phyloP scores from a whole-genome alignment of 2,113 vertebrate genomes.

The Chaenocephalus aceratus region DNA sequence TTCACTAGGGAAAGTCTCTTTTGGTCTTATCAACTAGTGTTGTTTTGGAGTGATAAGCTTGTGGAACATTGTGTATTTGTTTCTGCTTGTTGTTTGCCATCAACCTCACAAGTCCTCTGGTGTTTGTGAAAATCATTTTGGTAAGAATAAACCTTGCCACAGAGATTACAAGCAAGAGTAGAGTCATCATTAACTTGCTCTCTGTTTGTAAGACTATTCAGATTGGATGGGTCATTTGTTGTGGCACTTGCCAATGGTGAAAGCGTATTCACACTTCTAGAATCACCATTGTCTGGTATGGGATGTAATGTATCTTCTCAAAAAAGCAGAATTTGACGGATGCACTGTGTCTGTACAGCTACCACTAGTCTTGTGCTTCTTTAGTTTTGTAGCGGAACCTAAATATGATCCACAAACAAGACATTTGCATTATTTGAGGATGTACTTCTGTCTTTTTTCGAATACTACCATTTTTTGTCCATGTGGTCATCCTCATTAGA shows the following conservation, averaged over 20 bases:
- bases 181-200: constrained; percentile 1
- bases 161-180: constrained; percentile 19
- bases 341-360: background rate
- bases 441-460: constrained; percentile 4
- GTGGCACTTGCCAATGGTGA: background rate
- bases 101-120: constrained; percentile 33
- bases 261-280: background rate
- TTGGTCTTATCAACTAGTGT: background rate
- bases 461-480: background rate
- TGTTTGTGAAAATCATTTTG: constrained; percentile 36
- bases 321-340: background rate
- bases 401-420: constrained; percentile 26
- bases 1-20: background rate
- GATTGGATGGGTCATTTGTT: background rate
- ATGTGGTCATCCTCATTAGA: background rate
- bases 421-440: constrained; percentile 29
- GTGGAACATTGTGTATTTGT: background rate
- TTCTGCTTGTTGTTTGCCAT: constrained; percentile 1
- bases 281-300: background rate
- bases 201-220: background rate
- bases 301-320: constrained; percentile 16
- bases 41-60: constrained; percentile 1
- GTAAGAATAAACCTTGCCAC: constrained; percentile 34
- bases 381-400: constrained; percentile 16
- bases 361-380: constrained; percentile 20